phyloP scores from a whole-genome alignment of 2,888 invertebrate species.

The Drosophila macrospina region DNA sequence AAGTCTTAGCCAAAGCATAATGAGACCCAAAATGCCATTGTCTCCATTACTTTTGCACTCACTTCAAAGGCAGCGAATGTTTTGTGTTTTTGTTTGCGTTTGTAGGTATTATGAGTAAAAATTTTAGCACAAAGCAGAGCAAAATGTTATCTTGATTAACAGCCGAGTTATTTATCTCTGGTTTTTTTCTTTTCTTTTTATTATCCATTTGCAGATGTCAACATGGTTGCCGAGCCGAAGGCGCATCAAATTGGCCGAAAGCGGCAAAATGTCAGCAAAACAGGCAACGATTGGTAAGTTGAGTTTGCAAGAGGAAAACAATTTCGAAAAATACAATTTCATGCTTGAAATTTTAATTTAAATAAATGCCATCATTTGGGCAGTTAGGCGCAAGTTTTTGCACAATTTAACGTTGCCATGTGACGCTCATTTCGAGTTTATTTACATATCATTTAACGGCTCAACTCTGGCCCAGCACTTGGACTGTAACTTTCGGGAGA shows the following conservation, averaged over 20 bases:
- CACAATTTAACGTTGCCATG: constrained; percentile 71
- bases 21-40: constrained; percentile 35
- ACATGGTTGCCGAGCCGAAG: constrained; percentile 90
- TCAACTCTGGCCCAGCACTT: constrained; percentile 11
- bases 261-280: constrained; percentile 88
- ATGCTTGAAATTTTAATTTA: constrained; percentile 68
- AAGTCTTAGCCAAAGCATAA: constrained; percentile 25
- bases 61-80: constrained; percentile 56
- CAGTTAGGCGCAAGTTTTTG: constrained; percentile 34
- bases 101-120: constrained; percentile 13
- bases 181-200: constrained; percentile 15
- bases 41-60: constrained; percentile 39
- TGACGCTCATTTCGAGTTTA: constrained; percentile 71
- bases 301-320: constrained; percentile 81
- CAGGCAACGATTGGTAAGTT: constrained; percentile 88
- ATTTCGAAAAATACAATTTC: constrained; percentile 53
- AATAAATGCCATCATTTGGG: constrained; percentile 51
- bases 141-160: constrained; percentile 23
- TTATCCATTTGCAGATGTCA: constrained; percentile 87
- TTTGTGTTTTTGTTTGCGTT: constrained; percentile 12
- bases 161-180: constrained; percentile 20
- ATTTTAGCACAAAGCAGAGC: constrained; percentile 28
- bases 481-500: neutral
- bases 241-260: constrained; percentile 88
- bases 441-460: constrained; percentile 85